Evolutionary conservation across 2,888 invertebrate genomes (phyloP).

Genomic region (Tetranychus truncatus): DNA sequence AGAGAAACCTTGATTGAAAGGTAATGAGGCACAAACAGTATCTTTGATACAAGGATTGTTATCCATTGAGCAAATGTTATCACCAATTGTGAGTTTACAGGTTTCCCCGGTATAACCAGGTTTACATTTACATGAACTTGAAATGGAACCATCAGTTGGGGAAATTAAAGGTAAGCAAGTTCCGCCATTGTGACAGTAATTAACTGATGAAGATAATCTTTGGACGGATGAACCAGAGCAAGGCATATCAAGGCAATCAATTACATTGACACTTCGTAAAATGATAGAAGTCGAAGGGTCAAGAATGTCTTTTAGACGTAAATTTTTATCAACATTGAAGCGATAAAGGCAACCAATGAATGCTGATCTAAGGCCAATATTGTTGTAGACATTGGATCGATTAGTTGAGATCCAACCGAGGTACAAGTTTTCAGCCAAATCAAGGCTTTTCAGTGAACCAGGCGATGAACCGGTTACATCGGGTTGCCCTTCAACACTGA

Average conservation of each 20-base stretch:
- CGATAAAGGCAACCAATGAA: constrained; percentile 61
- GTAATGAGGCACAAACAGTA: constrained; percentile 49
- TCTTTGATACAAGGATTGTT: constrained; percentile 58
- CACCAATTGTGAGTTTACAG: constrained; percentile 39
- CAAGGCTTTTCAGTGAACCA: constrained; percentile 58
- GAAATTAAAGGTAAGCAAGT: constrained; percentile 43
- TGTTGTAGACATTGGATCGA: constrained; percentile 50
- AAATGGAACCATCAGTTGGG: constrained; percentile 36
- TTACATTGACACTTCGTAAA: constrained; percentile 28
- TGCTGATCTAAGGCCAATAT: constrained; percentile 54
- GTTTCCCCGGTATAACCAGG: constrained; percentile 41
- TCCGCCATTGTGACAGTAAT: constrained; percentile 49
- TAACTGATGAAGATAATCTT: background rate
- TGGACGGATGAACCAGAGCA: constrained; percentile 49
- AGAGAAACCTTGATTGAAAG: constrained; percentile 46
- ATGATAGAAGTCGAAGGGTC: background rate
- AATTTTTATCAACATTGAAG: background rate
- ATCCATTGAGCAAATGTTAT: constrained; percentile 49
- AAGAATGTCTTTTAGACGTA: background rate
- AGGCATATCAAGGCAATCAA: constrained; percentile 53
- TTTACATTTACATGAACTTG: constrained; percentile 42
- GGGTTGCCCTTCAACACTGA: constrained; percentile 59
- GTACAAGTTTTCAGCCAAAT: constrained; percentile 59
- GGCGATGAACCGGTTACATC: constrained; percentile 60
- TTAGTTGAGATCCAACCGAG: constrained; percentile 51